Evolutionary conservation across 2,113 vertebrate genomes (phyloP), one percentile per base, ranked within the genome.

Genomic region (Notothenia coriiceps): DNA sequence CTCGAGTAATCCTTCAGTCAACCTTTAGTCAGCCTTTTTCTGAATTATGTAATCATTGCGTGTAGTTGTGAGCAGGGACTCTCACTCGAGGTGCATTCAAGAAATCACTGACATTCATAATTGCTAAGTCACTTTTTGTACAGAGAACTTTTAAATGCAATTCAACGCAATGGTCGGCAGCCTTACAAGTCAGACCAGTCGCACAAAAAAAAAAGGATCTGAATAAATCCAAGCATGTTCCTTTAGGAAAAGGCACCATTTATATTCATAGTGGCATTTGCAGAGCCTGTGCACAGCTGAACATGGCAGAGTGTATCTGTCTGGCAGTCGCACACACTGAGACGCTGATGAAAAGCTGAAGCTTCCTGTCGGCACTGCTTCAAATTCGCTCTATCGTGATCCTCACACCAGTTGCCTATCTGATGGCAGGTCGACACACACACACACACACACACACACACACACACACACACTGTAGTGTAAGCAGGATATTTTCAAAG

Each of bases 401-500:
- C 51, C 69, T 44, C 73, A 83, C 74, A 67, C 65, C 68, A 44
- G 74, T 86, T 72, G 80, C 69, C 75, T 64, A 35, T 67, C 74
- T 43, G 35, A 68, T 22, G 10, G 64, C 2, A 35, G 62, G 61
- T 74, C 22, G 46, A 68, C 67, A 57, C 22, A 44, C 40, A 44
- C 6, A 54, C 2, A 25, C 2, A 25, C 25, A 25, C 25, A 25
- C 25, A 25, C 25, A 29, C 25, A 29, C 25, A 29, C 25, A 29
- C 50, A 52, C 51, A 56, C 54, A 56, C 22, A 55, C 52, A 70
- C 61, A 33, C 70, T 70, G 77, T 62, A 68, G 70, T 76, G 65
- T 84, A 69, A 73, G 67, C 44, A 29, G 57, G 89, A 80, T 86
- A 82, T 89, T 86, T 90, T 80, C 50, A 51, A 63, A 62, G 66